Evolutionary conservation across 2,113 vertebrate genomes (phyloP), one percentile per base, ranked within the genome.

Genomic region (Gadus chalcogrammus): DNA sequence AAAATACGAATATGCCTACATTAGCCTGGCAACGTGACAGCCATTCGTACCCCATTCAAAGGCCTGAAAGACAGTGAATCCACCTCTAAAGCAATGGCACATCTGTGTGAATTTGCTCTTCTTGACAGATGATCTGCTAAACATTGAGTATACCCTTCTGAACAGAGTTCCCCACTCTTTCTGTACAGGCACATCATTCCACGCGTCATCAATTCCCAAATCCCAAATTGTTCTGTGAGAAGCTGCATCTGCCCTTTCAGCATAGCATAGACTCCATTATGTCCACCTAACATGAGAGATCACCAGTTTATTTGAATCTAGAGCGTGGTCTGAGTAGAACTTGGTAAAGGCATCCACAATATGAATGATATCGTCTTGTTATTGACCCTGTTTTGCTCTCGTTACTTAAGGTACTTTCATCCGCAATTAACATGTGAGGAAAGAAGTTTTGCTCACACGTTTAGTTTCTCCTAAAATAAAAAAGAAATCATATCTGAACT

Each of bases 151-250:
- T 28, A 74, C 65, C 12, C 24, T 80, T 53, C 61, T 64, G 13
- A 77, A 15, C 42, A 72, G 38, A 3, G 72, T 75, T 72, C 75
- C 69, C 61, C 75, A n/a, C 15, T 68, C 73, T 27, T 22, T 4
- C 65, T 72, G 61, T 55, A 48, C 13, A 48, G 12, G 17, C 11
- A 75, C 24, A 28, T 35, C 28, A 70, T 67, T 72, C 71, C 75
- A 74, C 0, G 72, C 63, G 24, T 80, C 75, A 71, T 68, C 64
- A 68, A 74, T 70, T 3, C 70, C 74, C 61, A 80, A 65, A 62
- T 79, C 80, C 61, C 24, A 24, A 24, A 65, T 68, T 82, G 73
- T 64, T 76, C 66, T 17, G 67, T 71, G 22, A 75, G 67, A 53
- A 75, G 69, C 22, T 60, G 73, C 24, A 79, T 69, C 28, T 72